A percentile compares a stretch with the other conserved stretches of the same genome.
These are phyloP conservation scores for Alitta virens DNA, from an alignment of 2,888 invertebrate genomes.

Conservation along the genomic window DNA sequence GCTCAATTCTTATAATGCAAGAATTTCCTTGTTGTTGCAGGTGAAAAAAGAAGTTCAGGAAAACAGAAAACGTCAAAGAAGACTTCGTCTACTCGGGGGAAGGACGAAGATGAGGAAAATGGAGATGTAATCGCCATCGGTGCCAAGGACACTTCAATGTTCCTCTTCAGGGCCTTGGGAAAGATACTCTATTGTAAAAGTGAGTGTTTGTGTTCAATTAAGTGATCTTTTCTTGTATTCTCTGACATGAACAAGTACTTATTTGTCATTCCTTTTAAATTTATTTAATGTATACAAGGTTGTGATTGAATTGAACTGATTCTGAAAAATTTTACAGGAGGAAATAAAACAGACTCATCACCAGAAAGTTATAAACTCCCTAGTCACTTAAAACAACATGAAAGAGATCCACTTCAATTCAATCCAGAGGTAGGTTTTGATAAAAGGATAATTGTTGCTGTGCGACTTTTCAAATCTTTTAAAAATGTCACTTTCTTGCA, in stretches of 20 bases:
- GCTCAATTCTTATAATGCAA: too few species aligned
- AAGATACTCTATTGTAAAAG: conserved; percentile 60
- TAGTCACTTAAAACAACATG: neutral
- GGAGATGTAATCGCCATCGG: conserved; percentile 20
- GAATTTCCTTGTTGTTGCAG: too few species aligned
- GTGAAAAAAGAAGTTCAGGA: too few species aligned
- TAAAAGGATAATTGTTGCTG: too few species aligned
- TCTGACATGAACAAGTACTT: too few species aligned
- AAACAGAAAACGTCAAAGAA: too few species aligned
- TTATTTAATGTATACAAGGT: too few species aligned
- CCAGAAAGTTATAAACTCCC: neutral
- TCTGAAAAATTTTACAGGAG: neutral
- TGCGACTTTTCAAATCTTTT: too few species aligned
- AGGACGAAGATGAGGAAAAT: neutral
- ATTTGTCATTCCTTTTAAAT: too few species aligned
- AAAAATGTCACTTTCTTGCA: too few species aligned
- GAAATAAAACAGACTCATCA: neutral
- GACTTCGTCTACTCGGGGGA: neutral
- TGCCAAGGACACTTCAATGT: conserved; percentile 54
- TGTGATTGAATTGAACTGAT: too few species aligned
- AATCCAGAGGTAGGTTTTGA: conserved; percentile 22
- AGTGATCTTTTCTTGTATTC: too few species aligned
- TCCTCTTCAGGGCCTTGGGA: conserved; percentile 60
- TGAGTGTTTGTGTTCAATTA: conserved; percentile 3
- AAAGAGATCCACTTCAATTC: neutral